Evolutionary conservation across 2,797 vertebrate species (phyloP).

Genomic region (Silurus aristotelis): DNA sequence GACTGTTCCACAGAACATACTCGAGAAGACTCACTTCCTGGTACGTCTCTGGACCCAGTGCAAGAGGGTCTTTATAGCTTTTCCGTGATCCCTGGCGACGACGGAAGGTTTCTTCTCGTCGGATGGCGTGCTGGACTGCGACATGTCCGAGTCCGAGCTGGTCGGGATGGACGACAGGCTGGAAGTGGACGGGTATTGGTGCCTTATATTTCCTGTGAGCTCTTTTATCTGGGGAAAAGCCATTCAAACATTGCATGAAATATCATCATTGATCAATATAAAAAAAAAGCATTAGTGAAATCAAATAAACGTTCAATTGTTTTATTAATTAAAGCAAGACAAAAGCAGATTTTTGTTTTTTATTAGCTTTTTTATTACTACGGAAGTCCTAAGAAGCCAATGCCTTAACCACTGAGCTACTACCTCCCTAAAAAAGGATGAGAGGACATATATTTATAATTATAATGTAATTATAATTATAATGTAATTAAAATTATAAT

Average conservation of each 20-base stretch:
- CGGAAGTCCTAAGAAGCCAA: too few species aligned
- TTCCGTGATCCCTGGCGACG: conserved; percentile 84
- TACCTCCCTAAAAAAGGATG: too few species aligned
- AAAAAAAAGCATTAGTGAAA: not conserved
- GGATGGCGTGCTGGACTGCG: conserved; percentile 80
- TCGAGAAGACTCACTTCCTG: conserved; percentile 81
- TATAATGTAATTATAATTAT: too few species aligned
- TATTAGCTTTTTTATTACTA: not conserved
- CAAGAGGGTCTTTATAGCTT: conserved; percentile 88
- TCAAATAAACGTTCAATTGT: not conserved
- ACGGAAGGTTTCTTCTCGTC: conserved; percentile 73
- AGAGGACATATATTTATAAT: too few species aligned
- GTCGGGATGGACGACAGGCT: conserved; percentile 90
- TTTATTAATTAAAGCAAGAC: not conserved
- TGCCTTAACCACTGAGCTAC: too few species aligned
- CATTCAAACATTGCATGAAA: not conserved
- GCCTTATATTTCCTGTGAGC: conserved; percentile 92
- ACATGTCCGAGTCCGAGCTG: conserved; percentile 86
- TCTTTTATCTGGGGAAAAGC: conserved; percentile 86
- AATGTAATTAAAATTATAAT: too few species aligned
- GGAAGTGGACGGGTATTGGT: conserved; percentile 85
- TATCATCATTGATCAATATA: too few species aligned
- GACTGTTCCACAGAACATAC: not conserved
- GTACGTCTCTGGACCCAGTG: conserved; percentile 95
- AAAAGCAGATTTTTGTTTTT: not conserved